Conservation (phyloP, 1,140 invertebrate species). For the Apis florea region DNA sequence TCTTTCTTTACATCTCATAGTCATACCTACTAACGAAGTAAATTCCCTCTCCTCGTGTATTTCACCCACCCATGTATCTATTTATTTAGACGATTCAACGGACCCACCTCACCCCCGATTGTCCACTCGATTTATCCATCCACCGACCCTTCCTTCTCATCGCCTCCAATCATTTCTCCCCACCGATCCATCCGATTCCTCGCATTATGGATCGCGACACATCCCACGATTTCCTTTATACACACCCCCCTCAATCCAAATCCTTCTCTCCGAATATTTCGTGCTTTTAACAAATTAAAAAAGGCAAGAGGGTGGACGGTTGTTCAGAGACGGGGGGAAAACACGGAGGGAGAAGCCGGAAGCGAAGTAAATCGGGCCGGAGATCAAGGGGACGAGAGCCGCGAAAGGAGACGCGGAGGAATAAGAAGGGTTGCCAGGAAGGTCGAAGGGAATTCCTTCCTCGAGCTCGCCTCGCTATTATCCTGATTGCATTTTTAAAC, state of each 20-base stretch:
- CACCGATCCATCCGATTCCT: not conserved
- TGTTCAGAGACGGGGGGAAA: slow-evolving; percentile 42
- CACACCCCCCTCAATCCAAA: too few species aligned
- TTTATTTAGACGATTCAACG: too few species aligned
- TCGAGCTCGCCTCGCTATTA: slow-evolving; percentile 59
- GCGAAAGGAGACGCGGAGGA: not conserved
- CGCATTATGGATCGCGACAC: not conserved
- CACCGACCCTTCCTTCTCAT: not conserved
- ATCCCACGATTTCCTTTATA: too few species aligned
- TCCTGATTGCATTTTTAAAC: slow-evolving; percentile 70
- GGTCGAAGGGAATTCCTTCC: slow-evolving; percentile 46
- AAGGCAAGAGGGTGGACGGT: slow-evolving; percentile 62
- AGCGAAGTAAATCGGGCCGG: slow-evolving; percentile 36
- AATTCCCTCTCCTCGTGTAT: too few species aligned
- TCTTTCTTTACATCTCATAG: not conserved
- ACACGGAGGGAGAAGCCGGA: too few species aligned
- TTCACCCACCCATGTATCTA: too few species aligned
- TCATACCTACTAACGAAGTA: not conserved
- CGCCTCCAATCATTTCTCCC: not conserved
- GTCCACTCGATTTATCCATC: not conserved
- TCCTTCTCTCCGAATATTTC: slow-evolving; percentile 41
- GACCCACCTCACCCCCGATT: not conserved
- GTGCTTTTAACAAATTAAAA: slow-evolving; percentile 77
- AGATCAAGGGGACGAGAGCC: not conserved
- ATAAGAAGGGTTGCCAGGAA: too few species aligned